Conservation (phyloP, 2,113 vertebrate species). For the Tricholaema leucomelas region DNA sequence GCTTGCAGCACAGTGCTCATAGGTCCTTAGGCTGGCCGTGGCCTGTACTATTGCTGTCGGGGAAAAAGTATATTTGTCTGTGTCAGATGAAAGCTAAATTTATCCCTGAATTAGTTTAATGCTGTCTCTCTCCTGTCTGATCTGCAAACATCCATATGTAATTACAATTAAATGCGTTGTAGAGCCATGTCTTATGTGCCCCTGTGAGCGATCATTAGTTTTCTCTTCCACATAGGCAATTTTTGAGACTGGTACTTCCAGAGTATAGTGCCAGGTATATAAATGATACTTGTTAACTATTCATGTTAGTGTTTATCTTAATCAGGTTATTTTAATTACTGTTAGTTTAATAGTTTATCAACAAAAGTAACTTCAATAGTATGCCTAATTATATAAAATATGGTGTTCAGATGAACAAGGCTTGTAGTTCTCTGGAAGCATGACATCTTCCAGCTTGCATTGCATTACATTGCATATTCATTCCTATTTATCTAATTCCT, state of each 20-base stretch:
- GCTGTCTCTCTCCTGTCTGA: neutral
- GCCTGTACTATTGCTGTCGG: rapidly evolving
- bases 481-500: neutral
- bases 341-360: neutral
- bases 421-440: neutral
- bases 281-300: neutral
- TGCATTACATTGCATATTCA: neutral
- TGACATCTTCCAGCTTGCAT: neutral
- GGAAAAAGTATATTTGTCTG: neutral
- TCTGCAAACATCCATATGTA: neutral
- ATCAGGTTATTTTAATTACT: neutral
- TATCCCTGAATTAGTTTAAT: neutral
- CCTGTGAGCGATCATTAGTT: neutral
- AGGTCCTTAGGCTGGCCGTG: neutral
- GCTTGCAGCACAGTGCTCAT: neutral
- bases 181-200: neutral
- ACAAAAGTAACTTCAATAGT: neutral
- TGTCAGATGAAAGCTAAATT: neutral
- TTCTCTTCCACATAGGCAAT: neutral
- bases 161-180: neutral
- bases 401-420: neutral
- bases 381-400: neutral
- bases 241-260: neutral
- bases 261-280: neutral
- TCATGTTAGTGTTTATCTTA: neutral